phyloP scores from a whole-genome alignment of 1,140 invertebrate genomes.

The Anoplolepis gracilipes region DNA sequence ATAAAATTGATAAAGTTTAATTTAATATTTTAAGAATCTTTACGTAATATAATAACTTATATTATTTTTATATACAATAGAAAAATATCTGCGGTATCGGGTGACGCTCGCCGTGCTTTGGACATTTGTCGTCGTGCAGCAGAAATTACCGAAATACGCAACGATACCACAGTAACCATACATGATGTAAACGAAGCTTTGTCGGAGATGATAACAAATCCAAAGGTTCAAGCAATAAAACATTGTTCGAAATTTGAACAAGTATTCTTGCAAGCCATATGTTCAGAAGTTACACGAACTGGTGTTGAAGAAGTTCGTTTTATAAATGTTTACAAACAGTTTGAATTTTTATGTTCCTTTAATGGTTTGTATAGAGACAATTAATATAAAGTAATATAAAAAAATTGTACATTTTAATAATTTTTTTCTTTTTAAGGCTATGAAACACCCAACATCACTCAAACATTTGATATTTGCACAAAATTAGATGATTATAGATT shows the following conservation, averaged over 20 bases:
- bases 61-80: slow-evolving; percentile 75
- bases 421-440: slow-evolving; percentile 81
- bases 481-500: slow-evolving; percentile 88
- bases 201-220: slow-evolving; percentile 95
- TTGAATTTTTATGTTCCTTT: slow-evolving; percentile 89
- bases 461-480: slow-evolving; percentile 87
- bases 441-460: slow-evolving; percentile 79
- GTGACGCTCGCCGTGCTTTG: slow-evolving; percentile 97
- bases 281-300: slow-evolving; percentile 91
- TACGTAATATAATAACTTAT: slow-evolving; percentile 16
- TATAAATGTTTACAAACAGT: slow-evolving; percentile 89
- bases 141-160: slow-evolving; percentile 91
- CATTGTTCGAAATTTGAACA: slow-evolving; percentile 92
- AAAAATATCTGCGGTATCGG: slow-evolving; percentile 98
- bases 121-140: slow-evolving; percentile 97
- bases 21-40: background rate
- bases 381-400: slow-evolving; percentile 1
- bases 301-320: slow-evolving; percentile 94
- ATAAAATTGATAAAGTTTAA: slow-evolving; percentile 17
- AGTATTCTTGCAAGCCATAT: slow-evolving; percentile 92
- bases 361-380: slow-evolving; percentile 86
- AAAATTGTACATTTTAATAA: slow-evolving; percentile 51
- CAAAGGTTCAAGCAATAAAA: slow-evolving; percentile 94
- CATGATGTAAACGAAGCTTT: slow-evolving; percentile 93
- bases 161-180: slow-evolving; percentile 88